These are phyloP conservation scores for Drosophila cracens DNA, from an alignment of 2,888 invertebrate genomes.

Conservation along the genomic window DNA sequence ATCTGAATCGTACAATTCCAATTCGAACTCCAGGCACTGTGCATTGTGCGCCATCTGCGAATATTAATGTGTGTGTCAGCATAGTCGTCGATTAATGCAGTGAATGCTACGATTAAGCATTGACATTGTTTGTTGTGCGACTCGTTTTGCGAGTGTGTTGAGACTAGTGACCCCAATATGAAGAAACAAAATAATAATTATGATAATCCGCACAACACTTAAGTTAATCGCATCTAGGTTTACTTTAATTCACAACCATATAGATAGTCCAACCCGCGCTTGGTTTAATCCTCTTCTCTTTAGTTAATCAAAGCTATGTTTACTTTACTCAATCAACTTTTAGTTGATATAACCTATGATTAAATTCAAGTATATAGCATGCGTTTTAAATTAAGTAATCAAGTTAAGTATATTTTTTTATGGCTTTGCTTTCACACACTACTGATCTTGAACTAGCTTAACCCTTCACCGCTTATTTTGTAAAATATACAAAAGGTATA, in stretches of 20 bases:
- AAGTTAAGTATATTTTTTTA: neutral
- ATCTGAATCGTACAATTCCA: neutral
- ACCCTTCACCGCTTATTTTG: too few relatives aligned
- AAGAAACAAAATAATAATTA: neutral
- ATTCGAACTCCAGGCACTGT: slow-evolving; percentile 1
- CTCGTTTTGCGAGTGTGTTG: neutral
- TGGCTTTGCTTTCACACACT: neutral
- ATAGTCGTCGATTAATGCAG: slow-evolving; percentile 1
- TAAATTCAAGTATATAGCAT: neutral
- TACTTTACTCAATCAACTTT: neutral
- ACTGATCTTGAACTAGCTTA: neutral
- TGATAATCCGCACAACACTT: neutral
- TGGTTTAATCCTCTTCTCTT: neutral
- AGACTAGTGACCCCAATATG: neutral
- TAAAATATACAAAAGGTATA: neutral
- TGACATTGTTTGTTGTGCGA: neutral
- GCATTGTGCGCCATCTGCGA: slow-evolving; percentile 1
- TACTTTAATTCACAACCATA: neutral
- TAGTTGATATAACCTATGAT: neutral
- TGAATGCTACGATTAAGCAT: neutral
- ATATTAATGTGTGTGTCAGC: slow-evolving; percentile 4
- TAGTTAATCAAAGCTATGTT: neutral
- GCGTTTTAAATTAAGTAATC: neutral
- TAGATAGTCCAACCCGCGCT: neutral
- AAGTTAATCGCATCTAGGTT: neutral